Conservation (phyloP, 2,797 vertebrate species). For the Pseudomugil gertrudae region DNA sequence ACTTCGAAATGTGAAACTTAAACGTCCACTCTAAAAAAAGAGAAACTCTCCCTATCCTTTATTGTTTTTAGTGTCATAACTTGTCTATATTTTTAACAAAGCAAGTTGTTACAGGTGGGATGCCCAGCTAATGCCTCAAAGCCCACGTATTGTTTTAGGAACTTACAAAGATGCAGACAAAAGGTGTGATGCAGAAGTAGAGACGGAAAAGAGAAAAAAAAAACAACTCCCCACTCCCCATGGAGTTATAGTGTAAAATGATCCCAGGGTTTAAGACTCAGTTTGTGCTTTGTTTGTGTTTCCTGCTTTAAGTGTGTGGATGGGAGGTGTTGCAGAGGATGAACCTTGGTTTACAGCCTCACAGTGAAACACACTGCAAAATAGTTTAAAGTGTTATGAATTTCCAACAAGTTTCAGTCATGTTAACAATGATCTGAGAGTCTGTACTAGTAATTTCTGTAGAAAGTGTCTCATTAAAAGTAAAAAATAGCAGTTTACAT, state of each 20-base stretch:
- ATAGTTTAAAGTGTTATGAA: not conserved
- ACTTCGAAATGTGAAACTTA: conserved; percentile 47
- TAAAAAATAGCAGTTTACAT: conserved; percentile 16
- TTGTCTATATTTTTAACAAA: conserved; percentile 48
- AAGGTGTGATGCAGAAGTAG: conserved; percentile 70
- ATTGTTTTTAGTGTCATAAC: conserved; percentile 36
- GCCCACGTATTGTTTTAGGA: conserved; percentile 77
- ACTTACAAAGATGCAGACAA: conserved; percentile 79
- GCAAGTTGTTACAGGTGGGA: conserved; percentile 61
- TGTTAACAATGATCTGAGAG: not conserved
- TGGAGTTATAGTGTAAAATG: conserved; percentile 75
- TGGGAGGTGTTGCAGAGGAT: conserved; percentile 39
- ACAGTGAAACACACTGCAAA: not conserved
- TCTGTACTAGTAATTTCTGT: not conserved
- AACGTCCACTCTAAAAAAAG: conserved; percentile 22
- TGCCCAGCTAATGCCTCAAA: conserved; percentile 44
- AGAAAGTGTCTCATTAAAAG: not conserved
- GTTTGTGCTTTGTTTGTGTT: conserved; percentile 78
- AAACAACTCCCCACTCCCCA: conserved; percentile 71
- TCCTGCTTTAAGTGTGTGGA: conserved; percentile 70
- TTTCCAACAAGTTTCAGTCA: not conserved
- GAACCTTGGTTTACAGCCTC: conserved; percentile 37
- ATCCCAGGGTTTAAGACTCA: conserved; percentile 74
- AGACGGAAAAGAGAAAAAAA: conserved; percentile 56
- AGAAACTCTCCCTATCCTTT: conserved; percentile 29